These are phyloP conservation scores for Rhagonycha fulva DNA, from an alignment of 2,888 invertebrate species.

Conservation along the genomic window DNA sequence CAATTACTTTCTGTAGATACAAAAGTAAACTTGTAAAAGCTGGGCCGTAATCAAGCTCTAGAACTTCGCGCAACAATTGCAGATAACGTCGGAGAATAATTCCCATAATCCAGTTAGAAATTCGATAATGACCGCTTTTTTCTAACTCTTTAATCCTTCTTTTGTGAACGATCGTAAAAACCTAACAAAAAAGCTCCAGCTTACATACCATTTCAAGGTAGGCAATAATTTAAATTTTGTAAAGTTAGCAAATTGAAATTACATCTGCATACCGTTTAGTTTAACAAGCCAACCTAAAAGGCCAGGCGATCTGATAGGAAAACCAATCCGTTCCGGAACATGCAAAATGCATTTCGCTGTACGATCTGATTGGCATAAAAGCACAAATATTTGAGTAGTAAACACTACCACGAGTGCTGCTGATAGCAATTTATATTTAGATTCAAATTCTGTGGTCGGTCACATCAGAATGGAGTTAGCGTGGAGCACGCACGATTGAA, in stretches of 20 bases:
- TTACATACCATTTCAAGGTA: slow-evolving; percentile 31
- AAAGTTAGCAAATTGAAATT: neutral
- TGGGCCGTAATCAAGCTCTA: slow-evolving; percentile 26
- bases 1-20: slow-evolving; percentile 38
- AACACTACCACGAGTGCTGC: slow-evolving; percentile 38
- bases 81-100: slow-evolving; percentile 27
- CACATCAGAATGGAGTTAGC: slow-evolving; percentile 35
- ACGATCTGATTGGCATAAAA: slow-evolving; percentile 47
- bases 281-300: slow-evolving; percentile 17
- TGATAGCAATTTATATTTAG: slow-evolving; percentile 48
- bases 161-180: slow-evolving; percentile 20
- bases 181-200: slow-evolving; percentile 14
- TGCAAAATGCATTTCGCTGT: slow-evolving; percentile 43
- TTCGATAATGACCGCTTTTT: slow-evolving; percentile 30
- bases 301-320: slow-evolving; percentile 7
- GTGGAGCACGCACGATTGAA: slow-evolving; percentile 42
- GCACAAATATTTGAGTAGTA: slow-evolving; percentile 51
- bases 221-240: slow-evolving; percentile 29
- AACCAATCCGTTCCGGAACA: slow-evolving; percentile 35
- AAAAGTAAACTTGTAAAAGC: slow-evolving; percentile 38
- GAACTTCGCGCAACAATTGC: slow-evolving; percentile 24
- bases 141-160: slow-evolving; percentile 27
- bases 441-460: slow-evolving; percentile 28
- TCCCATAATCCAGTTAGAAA: slow-evolving; percentile 29
- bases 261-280: slow-evolving; percentile 27